phyloP scores from a whole-genome alignment of 2,113 vertebrate species.

The Oxyruncus cristatus region DNA sequence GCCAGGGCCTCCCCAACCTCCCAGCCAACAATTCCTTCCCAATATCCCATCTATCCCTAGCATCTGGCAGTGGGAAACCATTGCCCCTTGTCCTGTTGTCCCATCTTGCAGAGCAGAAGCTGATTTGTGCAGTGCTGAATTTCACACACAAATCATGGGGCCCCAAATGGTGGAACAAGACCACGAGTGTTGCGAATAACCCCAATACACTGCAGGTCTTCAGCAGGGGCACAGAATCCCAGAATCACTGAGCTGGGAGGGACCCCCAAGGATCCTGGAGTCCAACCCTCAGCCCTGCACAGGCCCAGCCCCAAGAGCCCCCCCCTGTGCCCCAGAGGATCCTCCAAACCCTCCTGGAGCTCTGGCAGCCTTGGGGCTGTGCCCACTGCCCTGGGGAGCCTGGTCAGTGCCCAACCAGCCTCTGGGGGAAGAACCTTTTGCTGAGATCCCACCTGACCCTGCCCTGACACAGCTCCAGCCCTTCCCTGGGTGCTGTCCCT shows the following conservation, averaged over 20 bases:
- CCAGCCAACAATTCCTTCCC: rapidly evolving
- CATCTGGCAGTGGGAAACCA: neutral
- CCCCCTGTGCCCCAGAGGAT: no score
- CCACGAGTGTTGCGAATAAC: neutral
- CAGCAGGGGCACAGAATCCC: neutral
- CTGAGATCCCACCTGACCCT: neutral
- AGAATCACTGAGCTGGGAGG: neutral
- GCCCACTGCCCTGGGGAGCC: neutral
- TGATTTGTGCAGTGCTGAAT: neutral
- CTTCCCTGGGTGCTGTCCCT: neutral
- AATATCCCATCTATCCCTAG: rapidly evolving
- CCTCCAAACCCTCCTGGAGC: neutral
- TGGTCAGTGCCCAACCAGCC: neutral
- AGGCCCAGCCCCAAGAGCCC: no score
- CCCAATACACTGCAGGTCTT: no score
- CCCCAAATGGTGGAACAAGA: neutral
- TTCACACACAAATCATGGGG: neutral
- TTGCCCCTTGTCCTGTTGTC: neutral
- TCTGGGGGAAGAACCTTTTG: neutral
- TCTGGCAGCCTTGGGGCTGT: neutral
- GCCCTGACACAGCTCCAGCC: neutral
- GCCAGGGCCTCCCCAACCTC: neutral
- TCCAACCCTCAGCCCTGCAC: neutral
- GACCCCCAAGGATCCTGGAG: neutral
- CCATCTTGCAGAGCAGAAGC: neutral